These are phyloP conservation scores for Tiaroga cobitis DNA, from an alignment of 2,797 vertebrate species.

Conservation along the genomic window DNA sequence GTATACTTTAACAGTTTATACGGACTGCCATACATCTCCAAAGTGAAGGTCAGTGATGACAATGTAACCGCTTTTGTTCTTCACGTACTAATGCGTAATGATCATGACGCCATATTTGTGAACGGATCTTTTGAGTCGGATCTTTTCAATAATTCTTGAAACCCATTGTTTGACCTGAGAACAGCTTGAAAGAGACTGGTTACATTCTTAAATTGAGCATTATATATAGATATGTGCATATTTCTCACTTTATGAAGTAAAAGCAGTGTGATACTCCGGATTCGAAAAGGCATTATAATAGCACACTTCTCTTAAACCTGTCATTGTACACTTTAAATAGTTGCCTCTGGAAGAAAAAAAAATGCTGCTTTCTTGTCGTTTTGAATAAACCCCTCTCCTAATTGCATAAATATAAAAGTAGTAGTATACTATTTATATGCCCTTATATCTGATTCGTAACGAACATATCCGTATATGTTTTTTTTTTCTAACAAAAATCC, in stretches of 20 bases:
- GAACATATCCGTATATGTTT: too few species aligned
- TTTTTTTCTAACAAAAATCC: too few species aligned
- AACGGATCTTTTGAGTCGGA: slow-evolving; percentile 2
- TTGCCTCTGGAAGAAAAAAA: not conserved
- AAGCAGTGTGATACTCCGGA: too few species aligned
- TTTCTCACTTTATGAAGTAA: not conserved
- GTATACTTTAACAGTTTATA: not conserved
- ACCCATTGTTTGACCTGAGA: not conserved
- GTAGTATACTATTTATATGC: not conserved
- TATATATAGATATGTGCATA: too few species aligned
- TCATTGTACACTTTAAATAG: not conserved
- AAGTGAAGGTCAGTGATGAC: not conserved
- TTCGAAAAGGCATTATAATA: not conserved
- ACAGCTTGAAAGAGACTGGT: too few species aligned
- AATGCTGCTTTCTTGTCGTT: not conserved
- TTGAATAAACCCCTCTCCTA: not conserved
- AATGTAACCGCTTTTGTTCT: not conserved
- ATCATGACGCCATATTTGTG: not conserved
- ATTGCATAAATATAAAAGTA: not conserved
- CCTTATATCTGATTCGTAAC: not conserved
- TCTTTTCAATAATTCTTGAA: not conserved
- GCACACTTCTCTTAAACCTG: not conserved
- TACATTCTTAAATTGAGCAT: not conserved
- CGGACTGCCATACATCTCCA: not conserved
- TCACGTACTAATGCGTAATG: not conserved